Evolutionary conservation across 2,797 vertebrate genomes (phyloP), one percentile per base, ranked within the genome.

Genomic region (Sebastes nivosus): DNA sequence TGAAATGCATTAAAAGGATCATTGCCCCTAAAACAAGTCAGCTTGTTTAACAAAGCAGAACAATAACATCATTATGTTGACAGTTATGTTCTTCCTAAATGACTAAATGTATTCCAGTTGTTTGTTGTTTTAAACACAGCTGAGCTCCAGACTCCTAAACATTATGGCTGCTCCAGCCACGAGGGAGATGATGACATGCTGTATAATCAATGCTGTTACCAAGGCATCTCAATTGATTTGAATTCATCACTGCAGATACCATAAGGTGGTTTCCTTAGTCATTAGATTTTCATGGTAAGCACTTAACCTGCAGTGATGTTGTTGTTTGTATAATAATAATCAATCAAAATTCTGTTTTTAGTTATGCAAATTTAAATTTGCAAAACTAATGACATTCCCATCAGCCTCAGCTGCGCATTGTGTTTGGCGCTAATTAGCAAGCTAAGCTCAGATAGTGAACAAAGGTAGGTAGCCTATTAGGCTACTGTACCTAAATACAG

Each of bases 121-220:
- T 38, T 34, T 52, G 64, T 80, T 67, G 66, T 55, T 24, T 55
- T 77, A 54, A 77, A 57, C 77, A 75, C 75, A 88, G 78, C 87
- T 77, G 90, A 6, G 64, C 73, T 78, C 24, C 72, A 67, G 61
- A 76, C 20, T 38, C 34, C 7, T 3, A 30, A 66, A 61, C 77
- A 72, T 68, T 71, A 83, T 42, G 38, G 73, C 79, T 70, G 78
- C 61, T 73, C 18, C 20, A 50, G 69, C 77, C 73, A 74, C 74
- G n/a, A 68, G 61, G 59, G 80, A 68, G 22, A 63, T 74, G 22
- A 63, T 74, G 78, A 72, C 69, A 77, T 61, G 46, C 67, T 63
- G 67, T 74, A 72, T 72, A 82, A 79, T 88, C 84, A 88, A 76
- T 89, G 67, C 71, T 73, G 72, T 81, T 79, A 59, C 81, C 29